Evolutionary conservation across 2,888 invertebrate genomes (phyloP).

Genomic region (Lepidonotus clava): DNA sequence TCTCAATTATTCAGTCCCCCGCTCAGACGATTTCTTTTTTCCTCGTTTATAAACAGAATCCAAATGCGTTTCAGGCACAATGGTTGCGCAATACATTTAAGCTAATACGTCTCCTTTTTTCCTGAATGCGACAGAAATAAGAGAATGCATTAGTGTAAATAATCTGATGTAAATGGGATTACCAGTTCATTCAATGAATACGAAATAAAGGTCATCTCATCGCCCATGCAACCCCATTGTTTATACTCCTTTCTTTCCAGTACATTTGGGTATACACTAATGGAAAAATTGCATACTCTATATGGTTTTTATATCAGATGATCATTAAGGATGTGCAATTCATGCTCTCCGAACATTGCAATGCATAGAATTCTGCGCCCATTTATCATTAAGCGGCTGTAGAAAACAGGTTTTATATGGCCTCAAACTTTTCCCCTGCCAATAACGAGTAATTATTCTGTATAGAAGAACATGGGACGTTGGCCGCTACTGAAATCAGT

Average conservation of each 20-base stretch:
- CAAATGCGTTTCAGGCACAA: too few relatives aligned
- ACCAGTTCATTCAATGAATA: conserved; percentile 11
- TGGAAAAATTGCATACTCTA: not conserved
- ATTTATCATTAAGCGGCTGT: too few relatives aligned
- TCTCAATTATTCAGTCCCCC: too few relatives aligned
- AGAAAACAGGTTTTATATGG: too few relatives aligned
- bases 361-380: too few relatives aligned
- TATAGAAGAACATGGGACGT: not conserved
- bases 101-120: too few relatives aligned
- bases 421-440: too few relatives aligned
- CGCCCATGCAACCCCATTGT: not conserved
- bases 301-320: not conserved
- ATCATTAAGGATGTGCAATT: not conserved
- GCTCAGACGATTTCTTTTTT: too few relatives aligned
- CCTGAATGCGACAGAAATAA: not conserved
- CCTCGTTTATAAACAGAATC: too few relatives aligned
- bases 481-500: not conserved
- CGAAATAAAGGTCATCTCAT: not conserved
- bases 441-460: not conserved
- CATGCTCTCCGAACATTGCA: not conserved
- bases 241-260: not conserved
- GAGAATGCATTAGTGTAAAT: not conserved
- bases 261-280: not conserved
- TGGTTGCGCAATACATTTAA: too few relatives aligned
- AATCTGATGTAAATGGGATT: conserved; percentile 23